Evolutionary conservation across 2,113 vertebrate genomes (phyloP).

Genomic region (Bubo bubo): DNA sequence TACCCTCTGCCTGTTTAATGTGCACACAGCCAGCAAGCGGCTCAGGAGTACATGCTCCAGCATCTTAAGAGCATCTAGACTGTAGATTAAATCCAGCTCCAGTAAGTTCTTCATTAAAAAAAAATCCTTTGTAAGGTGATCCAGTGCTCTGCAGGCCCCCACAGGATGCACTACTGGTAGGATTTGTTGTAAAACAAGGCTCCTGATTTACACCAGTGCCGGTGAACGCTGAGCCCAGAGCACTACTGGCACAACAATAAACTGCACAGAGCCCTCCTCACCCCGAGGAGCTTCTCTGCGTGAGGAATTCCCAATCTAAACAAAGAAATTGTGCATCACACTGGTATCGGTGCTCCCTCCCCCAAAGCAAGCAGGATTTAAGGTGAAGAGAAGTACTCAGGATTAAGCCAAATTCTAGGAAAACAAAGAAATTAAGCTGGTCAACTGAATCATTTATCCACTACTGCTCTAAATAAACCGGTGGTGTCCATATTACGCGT

Average conservation of each 20-base stretch:
- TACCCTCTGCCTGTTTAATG: not conserved
- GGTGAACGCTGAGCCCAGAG: not conserved
- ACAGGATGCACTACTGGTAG: not conserved
- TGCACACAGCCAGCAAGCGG: not conserved
- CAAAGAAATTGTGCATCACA: not conserved
- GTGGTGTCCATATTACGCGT: fast-evolving
- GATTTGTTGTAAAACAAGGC: not conserved
- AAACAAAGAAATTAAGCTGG: conserved; percentile 16
- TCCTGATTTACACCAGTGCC: not conserved
- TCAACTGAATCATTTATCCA: not conserved
- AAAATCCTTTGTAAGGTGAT: not conserved
- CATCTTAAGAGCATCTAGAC: not conserved
- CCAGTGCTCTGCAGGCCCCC: not conserved
- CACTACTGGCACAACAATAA: not conserved
- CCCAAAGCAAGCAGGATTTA: not conserved
- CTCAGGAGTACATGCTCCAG: not conserved
- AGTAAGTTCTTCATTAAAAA: not conserved
- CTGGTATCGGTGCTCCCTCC: not conserved
- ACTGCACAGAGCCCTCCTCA: not conserved
- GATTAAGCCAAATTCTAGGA: not conserved
- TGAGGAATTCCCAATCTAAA: conserved; percentile 33
- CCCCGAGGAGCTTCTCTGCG: not conserved
- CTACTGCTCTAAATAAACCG: not conserved
- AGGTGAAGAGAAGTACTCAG: not conserved
- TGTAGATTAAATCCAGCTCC: not conserved